Evolutionary conservation across 2,888 invertebrate species (phyloP), one percentile per base, ranked within the genome.

Genomic region (Dioctria linearis): DNA sequence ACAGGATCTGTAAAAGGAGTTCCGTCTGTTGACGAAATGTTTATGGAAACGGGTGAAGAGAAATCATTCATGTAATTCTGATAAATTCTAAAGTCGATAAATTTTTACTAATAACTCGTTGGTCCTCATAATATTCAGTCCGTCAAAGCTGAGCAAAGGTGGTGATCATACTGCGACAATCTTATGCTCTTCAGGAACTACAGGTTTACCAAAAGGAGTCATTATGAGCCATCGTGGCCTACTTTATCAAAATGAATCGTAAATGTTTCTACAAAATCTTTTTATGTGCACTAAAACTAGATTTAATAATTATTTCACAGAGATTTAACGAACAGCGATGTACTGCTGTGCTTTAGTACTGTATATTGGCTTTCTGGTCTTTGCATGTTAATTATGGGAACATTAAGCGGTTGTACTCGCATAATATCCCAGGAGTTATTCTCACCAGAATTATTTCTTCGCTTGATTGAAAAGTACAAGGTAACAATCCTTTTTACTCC

Each of bases 111-210:
- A 25, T 25, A 25, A 1, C 25, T 25, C 25, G 25, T 25, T 25
- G 25, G 2, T 25, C 25, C 13, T 66, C 25, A 25, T 25, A 25
- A 25, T 25, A 25, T 73, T 63, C 40, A 82, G 80, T 49, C 49
- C 61, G 5, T 71, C 69, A 11, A 63, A 66, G 8, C 65, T 82
- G 11, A 51, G 59, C 3, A 76, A 81, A 11, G 80, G 75, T 5
- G 49, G 66, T 8, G 79, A 81, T 8, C 46, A 66, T 6, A 54
- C 73, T 3, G 80, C 80, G 0, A 86, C 86, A 9, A 87, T 88
- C 81, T 54, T 86, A 9, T 85, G 88, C 79, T 86, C 88, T 4
- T 87, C 88, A 11, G 88, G 88, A 37, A 87, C 87, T 0, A 87
- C 87, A 0, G 88, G 88, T 0, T 43, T 84, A 0, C 87, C 88